Conservation (phyloP, 2,888 invertebrate genomes). For the Suillia variegata region DNA sequence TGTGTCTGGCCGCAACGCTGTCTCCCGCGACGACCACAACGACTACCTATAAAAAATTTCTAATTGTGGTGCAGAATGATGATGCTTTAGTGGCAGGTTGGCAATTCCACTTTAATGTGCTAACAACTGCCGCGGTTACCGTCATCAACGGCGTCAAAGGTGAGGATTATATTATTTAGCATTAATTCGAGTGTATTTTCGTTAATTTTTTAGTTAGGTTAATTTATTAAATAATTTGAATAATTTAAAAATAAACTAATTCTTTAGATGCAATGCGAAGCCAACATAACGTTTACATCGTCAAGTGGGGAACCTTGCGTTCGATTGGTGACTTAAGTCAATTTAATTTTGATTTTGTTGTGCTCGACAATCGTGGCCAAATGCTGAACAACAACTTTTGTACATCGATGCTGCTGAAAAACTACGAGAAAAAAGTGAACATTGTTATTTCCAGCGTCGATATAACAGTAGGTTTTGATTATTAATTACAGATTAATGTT, state of each 20-base stretch:
- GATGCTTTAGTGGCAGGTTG: conserved; percentile 50
- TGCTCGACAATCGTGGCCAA: conserved; percentile 56
- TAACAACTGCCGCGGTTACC: conserved; percentile 45
- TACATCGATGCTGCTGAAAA: conserved; percentile 53
- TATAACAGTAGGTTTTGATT: conserved; percentile 53
- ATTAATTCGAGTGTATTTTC: background rate
- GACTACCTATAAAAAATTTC: conserved; percentile 41
- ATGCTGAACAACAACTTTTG: conserved; percentile 55
- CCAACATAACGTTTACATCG: conserved; percentile 49
- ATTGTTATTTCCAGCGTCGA: conserved; percentile 57
- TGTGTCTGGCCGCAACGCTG: conserved; percentile 48
- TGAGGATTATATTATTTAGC: conserved; percentile 21
- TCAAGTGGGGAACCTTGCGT: conserved; percentile 54
- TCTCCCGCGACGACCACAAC: too few species aligned
- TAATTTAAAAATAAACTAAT: background rate
- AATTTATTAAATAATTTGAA: background rate
- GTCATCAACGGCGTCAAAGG: conserved; percentile 46
- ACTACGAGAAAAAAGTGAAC: conserved; percentile 53
- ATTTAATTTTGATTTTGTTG: conserved; percentile 51
- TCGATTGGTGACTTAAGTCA: conserved; percentile 50
- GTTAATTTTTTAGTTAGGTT: background rate
- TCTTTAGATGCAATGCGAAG: conserved; percentile 45
- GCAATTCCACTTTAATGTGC: conserved; percentile 54
- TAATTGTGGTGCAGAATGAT: conserved; percentile 54
- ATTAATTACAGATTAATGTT: background rate